Base-by-base conservation (phyloP, 2,113 vertebrate species). In the Sinocyclocheilus anophthalmus region DNA sequence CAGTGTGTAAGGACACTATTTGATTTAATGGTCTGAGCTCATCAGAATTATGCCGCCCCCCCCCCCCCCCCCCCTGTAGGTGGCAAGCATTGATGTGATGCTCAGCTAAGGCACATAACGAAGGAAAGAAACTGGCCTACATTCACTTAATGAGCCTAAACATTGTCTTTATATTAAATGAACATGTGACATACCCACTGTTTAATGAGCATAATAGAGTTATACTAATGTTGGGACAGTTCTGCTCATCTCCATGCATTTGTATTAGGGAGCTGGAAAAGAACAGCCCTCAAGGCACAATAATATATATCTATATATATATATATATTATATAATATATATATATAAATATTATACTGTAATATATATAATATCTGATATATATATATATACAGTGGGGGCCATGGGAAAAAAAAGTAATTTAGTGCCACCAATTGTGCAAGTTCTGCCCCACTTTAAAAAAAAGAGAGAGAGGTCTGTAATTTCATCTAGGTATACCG, bases 121-220 rank as follows among this genome's bases (percentile, higher is more conserved):
- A n/a, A n/a, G n/a, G n/a, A n/a, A 87, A 77, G 81, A 79, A 72
- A 84, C 70, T 94, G 92, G 86, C 93, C 93, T 91, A 92, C 89
- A 93, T 94, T 91, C 84, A 76, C 86, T 70, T 92, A 94, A 94
- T 91, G 92, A 92, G 93, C 86, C 63, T 53, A 59, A 88, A 88
- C 37, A 80, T 67, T 69, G 59, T 67, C 42, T 39, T 50, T 86
- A 75, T 37, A 16, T 57, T 72, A 80, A 80, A 80, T 63, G 50
- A 77, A 77, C 24, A 33, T 24, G 48, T 67, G 50, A 76, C 85
- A 86, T 86, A 26, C 6, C 70, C 72, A 53, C 33, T 13, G 22
- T 61, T 70, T 83, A 83, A 55, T 83, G 48, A 83, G n/a, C 30
- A 72, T 72, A 72, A 55, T 20, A 72, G 1, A 72, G 45, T 30